These are phyloP conservation scores for Rhinoraja longicauda DNA, from an alignment of 2,797 vertebrate genomes.

Conservation along the genomic window DNA sequence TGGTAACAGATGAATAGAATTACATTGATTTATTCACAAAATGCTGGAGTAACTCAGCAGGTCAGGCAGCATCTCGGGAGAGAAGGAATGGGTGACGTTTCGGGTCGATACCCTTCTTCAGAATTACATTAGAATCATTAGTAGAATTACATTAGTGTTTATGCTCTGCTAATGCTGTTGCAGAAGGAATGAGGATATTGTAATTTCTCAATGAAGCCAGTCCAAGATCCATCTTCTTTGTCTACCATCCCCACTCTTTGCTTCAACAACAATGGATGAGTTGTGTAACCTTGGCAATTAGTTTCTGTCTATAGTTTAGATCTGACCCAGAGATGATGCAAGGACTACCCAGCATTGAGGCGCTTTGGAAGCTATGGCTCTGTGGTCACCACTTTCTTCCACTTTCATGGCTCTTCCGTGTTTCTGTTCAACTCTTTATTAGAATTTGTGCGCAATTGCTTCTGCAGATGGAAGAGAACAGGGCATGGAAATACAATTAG, in stretches of 20 bases:
- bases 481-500: neutral
- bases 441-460: neutral
- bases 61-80: no score
- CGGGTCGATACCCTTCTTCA: no score
- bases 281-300: neutral
- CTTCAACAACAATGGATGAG: neutral
- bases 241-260: neutral
- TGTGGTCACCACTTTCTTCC: neutral
- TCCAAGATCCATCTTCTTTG: neutral
- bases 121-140: neutral
- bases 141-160: neutral
- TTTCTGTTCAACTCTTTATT: neutral
- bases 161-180: neutral
- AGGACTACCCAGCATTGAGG: neutral
- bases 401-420: neutral
- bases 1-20: neutral
- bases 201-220: neutral
- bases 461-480: neutral
- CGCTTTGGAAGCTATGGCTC: neutral
- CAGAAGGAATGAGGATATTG: neutral
- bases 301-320: neutral
- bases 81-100: no score
- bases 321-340: neutral
- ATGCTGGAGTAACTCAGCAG: no score
- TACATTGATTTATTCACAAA: no score